Conservation (phyloP, 2,113 vertebrate species). For the Rissa tridactyla region DNA sequence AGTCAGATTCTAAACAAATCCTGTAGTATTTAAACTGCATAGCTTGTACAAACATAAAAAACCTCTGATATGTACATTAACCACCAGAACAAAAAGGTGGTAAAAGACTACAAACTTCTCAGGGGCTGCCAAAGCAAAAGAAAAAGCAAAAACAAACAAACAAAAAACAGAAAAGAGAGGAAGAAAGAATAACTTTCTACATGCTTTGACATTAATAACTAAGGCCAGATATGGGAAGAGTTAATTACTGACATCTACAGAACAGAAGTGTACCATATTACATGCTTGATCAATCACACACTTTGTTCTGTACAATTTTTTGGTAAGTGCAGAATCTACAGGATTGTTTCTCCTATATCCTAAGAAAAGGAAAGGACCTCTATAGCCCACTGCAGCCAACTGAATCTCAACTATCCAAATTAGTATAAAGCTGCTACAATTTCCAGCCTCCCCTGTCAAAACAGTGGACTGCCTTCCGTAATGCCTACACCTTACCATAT, state of each 20-base stretch:
- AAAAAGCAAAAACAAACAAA: not conserved
- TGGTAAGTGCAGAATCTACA: not conserved
- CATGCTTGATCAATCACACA: not conserved
- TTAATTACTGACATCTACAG: not conserved
- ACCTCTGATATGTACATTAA: not conserved
- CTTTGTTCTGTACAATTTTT: not conserved
- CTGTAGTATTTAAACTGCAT: not conserved
- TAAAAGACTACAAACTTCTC: not conserved
- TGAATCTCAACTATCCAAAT: not conserved
- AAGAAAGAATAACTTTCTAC: not conserved
- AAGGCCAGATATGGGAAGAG: not conserved
- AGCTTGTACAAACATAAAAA: not conserved
- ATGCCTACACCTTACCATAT: not conserved
- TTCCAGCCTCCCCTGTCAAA: not conserved
- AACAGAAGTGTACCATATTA: not conserved
- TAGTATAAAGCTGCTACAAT: not conserved
- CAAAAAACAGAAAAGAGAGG: not conserved
- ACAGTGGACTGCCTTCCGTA: not conserved
- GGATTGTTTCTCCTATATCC: not conserved
- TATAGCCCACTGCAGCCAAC: not conserved
- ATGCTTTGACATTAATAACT: not conserved
- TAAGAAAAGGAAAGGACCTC: not conserved
- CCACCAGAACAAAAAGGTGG: not conserved
- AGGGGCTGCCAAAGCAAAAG: not conserved
- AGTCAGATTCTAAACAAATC: not conserved